A percentile compares a stretch with the other conserved stretches of the same genome.
Conservation (phyloP, 2,113 vertebrate species). For the Pteropus alecto region DNA sequence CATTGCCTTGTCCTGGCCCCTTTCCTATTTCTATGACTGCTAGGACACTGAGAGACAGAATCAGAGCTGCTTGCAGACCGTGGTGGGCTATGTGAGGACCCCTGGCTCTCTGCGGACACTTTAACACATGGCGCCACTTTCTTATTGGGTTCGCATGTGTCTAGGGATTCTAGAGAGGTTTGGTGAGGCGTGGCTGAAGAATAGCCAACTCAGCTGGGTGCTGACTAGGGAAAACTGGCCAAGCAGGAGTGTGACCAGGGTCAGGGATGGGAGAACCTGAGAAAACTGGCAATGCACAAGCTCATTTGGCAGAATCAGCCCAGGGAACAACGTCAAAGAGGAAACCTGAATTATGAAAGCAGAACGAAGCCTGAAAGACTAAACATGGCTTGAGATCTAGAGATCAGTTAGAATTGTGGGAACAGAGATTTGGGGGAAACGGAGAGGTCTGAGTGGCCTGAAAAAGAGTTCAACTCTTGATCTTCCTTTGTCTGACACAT, state of each 20-base stretch:
- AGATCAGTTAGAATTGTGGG: background rate
- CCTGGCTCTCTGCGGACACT: background rate
- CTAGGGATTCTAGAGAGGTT: background rate
- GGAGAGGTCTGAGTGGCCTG: background rate
- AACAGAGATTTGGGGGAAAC: background rate
- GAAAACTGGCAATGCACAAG: background rate
- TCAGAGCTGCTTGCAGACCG: background rate
- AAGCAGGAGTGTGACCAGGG: too few species aligned
- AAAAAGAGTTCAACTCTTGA: conserved; percentile 16
- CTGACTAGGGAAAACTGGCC: background rate
- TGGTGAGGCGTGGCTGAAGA: background rate
- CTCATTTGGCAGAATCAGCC: background rate
- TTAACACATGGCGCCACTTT: background rate
- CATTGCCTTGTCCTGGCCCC: background rate
- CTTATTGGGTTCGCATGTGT: background rate
- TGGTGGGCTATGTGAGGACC: background rate
- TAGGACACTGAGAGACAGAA: background rate
- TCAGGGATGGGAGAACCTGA: background rate
- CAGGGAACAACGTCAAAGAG: background rate
- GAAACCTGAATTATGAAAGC: background rate
- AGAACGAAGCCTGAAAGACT: background rate
- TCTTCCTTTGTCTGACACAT: background rate
- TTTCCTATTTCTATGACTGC: background rate
- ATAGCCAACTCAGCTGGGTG: background rate
- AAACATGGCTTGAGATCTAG: background rate